Percentiles rank a stretch among this genome's conserved stretches.
phyloP scores from a whole-genome alignment of 2,113 vertebrate species.

The Cyprinus carpio region DNA sequence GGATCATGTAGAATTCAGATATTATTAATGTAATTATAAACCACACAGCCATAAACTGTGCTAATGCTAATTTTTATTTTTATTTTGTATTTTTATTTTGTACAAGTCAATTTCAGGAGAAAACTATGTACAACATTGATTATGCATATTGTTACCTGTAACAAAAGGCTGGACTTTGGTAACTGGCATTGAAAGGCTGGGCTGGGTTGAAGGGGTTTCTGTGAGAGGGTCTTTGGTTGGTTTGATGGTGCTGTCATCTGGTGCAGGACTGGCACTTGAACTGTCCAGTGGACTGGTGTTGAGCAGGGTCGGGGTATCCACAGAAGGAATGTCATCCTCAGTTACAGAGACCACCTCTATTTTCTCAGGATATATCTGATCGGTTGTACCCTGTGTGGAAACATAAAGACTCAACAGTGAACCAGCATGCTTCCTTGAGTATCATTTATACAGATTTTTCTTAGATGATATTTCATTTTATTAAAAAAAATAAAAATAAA shows the following conservation, averaged over 20 bases:
- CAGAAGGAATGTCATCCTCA: slow-evolving; percentile 70
- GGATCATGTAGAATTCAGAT: not conserved
- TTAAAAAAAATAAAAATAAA: not conserved
- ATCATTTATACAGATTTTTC: not conserved
- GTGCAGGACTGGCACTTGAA: slow-evolving; percentile 32
- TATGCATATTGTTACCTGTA: slow-evolving; percentile 60
- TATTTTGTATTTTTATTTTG: not conserved
- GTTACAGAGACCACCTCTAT: slow-evolving; percentile 74
- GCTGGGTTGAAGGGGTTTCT: slow-evolving; percentile 38
- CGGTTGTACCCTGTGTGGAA: slow-evolving; percentile 43
- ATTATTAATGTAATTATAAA: not conserved
- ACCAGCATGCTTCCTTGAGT: not conserved
- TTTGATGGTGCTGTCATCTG: slow-evolving; percentile 40
- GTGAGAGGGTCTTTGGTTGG: slow-evolving; percentile 17
- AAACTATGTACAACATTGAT: not conserved
- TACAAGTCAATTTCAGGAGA: not conserved
- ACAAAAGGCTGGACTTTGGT: slow-evolving; percentile 78
- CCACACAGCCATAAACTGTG: not conserved
- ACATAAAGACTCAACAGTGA: not conserved
- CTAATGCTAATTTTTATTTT: too few relatives aligned
- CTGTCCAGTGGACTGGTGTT: slow-evolving; percentile 65
- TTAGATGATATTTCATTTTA: not conserved
- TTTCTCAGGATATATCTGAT: slow-evolving; percentile 50
- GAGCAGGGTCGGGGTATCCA: slow-evolving; percentile 65
- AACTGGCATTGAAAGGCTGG: slow-evolving; percentile 66